Evolutionary conservation across 2,797 vertebrate genomes (phyloP).

Genomic region (Cheirogaleus major): DNA sequence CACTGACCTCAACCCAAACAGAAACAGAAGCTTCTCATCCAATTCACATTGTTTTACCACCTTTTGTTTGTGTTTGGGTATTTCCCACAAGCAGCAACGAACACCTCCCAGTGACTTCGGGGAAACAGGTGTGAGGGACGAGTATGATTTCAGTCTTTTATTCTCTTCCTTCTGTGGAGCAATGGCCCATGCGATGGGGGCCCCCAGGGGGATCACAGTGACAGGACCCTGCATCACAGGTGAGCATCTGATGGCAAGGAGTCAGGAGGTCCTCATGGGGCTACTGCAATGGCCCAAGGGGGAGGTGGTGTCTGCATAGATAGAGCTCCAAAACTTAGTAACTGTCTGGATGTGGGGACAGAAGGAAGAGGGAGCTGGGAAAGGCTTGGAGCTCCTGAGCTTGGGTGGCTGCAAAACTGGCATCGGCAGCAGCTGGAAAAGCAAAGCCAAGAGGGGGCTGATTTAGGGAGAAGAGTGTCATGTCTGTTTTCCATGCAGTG

Average conservation of each 20-base stretch:
- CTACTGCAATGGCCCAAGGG: accelerated
- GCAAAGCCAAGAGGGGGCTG: neutral
- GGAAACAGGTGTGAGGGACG: slow-evolving; percentile 30
- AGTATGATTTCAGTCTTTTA: neutral
- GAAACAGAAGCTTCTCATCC: slow-evolving; percentile 16
- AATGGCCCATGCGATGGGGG: accelerated
- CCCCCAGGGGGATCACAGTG: accelerated
- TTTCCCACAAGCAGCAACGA: slow-evolving; percentile 23
- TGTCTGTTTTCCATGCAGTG: neutral
- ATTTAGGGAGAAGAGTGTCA: neutral
- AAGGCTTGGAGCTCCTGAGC: neutral
- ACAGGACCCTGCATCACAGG: accelerated
- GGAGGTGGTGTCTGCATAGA: neutral
- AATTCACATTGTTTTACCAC: neutral
- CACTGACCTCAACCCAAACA: neutral
- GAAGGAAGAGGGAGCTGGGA: neutral
- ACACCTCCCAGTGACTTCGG: slow-evolving; percentile 44
- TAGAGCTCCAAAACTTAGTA: neutral
- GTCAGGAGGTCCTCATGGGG: neutral
- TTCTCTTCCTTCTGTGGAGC: neutral
- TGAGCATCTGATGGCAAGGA: neutral
- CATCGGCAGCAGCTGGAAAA: neutral
- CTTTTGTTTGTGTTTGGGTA: slow-evolving; percentile 55
- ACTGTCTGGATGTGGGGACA: neutral
- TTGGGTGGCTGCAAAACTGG: neutral